These are phyloP conservation scores for Drosophila atripex DNA, from an alignment of 2,888 invertebrate species.

Conservation along the genomic window DNA sequence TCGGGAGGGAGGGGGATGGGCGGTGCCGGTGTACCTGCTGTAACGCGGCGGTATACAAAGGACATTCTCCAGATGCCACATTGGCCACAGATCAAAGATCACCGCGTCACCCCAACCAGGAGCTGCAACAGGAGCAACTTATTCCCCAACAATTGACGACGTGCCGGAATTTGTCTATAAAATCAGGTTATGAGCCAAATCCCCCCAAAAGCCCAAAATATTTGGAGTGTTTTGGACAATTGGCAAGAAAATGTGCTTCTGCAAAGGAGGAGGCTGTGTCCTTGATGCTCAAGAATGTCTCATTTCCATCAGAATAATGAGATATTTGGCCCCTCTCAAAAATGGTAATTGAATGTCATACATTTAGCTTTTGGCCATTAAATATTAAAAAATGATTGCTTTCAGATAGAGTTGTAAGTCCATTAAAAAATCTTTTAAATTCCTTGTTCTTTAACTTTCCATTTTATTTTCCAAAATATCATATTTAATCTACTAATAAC, in stretches of 20 bases:
- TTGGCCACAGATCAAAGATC: slow-evolving; percentile 72
- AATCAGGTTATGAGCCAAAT: slow-evolving; percentile 62
- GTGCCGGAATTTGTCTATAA: slow-evolving; percentile 71
- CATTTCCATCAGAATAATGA: background rate
- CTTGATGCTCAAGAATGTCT: slow-evolving; percentile 41
- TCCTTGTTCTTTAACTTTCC: slow-evolving; percentile 54
- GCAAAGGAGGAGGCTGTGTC: slow-evolving; percentile 25
- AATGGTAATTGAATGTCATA: background rate
- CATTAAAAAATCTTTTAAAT: background rate
- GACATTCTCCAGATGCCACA: slow-evolving; percentile 66
- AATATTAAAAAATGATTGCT: background rate
- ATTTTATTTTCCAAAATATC: slow-evolving; percentile 66
- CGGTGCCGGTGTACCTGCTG: slow-evolving; percentile 48
- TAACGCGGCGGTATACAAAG: slow-evolving; percentile 78
- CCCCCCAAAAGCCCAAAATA: slow-evolving; percentile 39
- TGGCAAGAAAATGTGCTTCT: slow-evolving; percentile 52
- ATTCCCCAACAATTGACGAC: slow-evolving; percentile 60
- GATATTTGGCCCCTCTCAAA: slow-evolving; percentile 11
- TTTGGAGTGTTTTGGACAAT: slow-evolving; percentile 53
- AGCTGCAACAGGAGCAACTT: slow-evolving; percentile 30
- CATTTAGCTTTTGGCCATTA: background rate
- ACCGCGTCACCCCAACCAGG: slow-evolving; percentile 73
- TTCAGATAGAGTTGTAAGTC: too few species aligned
- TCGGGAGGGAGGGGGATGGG: slow-evolving; percentile 5
- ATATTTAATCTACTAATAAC: slow-evolving; percentile 45